phyloP scores from a whole-genome alignment of 92 coral and sea anemone species.

The Parazoanthus atlanticus region DNA sequence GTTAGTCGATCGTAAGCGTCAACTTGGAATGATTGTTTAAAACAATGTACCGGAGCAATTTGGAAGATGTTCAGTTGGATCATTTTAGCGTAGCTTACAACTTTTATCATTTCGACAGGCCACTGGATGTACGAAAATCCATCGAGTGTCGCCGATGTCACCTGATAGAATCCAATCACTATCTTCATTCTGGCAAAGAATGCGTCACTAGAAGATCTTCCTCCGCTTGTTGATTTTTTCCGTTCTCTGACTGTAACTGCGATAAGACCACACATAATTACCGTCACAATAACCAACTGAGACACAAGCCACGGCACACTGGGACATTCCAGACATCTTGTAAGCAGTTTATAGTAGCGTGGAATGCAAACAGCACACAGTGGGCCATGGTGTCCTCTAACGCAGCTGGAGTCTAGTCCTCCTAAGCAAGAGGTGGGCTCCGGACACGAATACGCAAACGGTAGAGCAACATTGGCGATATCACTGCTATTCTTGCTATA shows the following conservation, averaged over 20 bases:
- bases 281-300: slow-evolving; percentile 15
- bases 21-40: not conserved
- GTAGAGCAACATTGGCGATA: not conserved
- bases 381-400: slow-evolving; percentile 45
- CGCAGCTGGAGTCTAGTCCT: slow-evolving; percentile 37
- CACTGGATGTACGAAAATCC: slow-evolving; percentile 45
- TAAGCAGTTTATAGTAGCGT: slow-evolving; percentile 7
- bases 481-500: not conserved
- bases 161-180: slow-evolving; percentile 51
- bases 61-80: slow-evolving; percentile 33
- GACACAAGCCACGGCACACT: slow-evolving; percentile 41
- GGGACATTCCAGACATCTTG: slow-evolving; percentile 45
- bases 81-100: slow-evolving; percentile 23
- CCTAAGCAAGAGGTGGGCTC: slow-evolving; percentile 36
- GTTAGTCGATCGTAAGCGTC: not conserved
- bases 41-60: slow-evolving; percentile 28
- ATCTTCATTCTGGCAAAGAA: slow-evolving; percentile 44
- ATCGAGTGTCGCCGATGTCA: slow-evolving; percentile 48
- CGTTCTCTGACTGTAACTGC: slow-evolving; percentile 9
- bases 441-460: slow-evolving; percentile 45
- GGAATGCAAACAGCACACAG: slow-evolving; percentile 28
- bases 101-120: slow-evolving; percentile 17
- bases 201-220: slow-evolving; percentile 24
- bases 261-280: not conserved
- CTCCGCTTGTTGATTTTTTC: slow-evolving; percentile 3